Percentiles rank a stretch among this genome's conserved stretches.
These are phyloP conservation scores for Pangasianodon gigas DNA, from an alignment of 2,113 vertebrate species.

Conservation along the genomic window DNA sequence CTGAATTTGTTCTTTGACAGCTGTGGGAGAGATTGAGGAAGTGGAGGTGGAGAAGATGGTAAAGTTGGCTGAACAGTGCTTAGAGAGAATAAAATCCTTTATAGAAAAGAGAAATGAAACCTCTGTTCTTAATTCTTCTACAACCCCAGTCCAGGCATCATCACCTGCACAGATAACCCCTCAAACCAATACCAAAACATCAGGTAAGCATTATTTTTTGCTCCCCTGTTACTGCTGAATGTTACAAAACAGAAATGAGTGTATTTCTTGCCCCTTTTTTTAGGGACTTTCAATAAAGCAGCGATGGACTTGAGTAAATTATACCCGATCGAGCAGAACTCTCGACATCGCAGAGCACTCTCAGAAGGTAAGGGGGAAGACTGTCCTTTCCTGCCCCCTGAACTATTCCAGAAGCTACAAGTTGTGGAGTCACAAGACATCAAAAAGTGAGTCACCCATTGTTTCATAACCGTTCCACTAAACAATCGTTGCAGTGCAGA, in stretches of 20 bases:
- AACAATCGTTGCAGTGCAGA: slow-evolving; percentile 2
- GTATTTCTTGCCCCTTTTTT: slow-evolving; percentile 20
- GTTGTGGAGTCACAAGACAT: slow-evolving; percentile 70
- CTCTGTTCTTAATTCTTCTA: not conserved
- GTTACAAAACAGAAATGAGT: not conserved
- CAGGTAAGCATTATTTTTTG: slow-evolving; percentile 23
- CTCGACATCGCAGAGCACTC: slow-evolving; percentile 72
- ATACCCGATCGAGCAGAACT: slow-evolving; percentile 30
- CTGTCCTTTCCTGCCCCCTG: slow-evolving; percentile 82
- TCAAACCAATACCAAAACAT: slow-evolving; percentile 8
- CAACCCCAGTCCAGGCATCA: slow-evolving; percentile 24
- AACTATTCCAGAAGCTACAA: slow-evolving; percentile 90
- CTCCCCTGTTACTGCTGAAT: not conserved
- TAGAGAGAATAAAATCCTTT: slow-evolving; percentile 88
- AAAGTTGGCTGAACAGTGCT: slow-evolving; percentile 88
- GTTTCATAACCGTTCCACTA: slow-evolving; percentile 25
- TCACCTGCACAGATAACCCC: not conserved
- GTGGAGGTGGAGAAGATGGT: slow-evolving; percentile 87
- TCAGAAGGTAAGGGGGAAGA: slow-evolving; percentile 79
- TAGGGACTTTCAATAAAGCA: slow-evolving; percentile 45
- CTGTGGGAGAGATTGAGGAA: slow-evolving; percentile 64
- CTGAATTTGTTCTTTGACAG: slow-evolving; percentile 55
- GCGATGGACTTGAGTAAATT: not conserved
- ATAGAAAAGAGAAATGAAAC: slow-evolving; percentile 60
- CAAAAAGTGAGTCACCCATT: slow-evolving; percentile 73